Percentiles rank a stretch among this genome's conserved stretches.
These are phyloP conservation scores for Melangyna quadrimaculata DNA, from an alignment of 2,888 invertebrate genomes.

Conservation along the genomic window DNA sequence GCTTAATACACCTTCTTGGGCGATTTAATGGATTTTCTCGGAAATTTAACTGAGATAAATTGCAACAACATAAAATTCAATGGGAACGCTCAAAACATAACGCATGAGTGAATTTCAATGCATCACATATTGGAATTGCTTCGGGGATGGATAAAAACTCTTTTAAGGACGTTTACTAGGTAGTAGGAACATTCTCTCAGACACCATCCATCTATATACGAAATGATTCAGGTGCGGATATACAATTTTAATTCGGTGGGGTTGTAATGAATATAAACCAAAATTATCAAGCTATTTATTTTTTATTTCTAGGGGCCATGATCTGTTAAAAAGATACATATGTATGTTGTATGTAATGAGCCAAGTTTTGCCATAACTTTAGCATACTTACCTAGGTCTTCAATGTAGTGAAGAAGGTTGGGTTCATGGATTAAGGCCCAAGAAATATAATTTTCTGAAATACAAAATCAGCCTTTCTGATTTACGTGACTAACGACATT, in stretches of 20 bases:
- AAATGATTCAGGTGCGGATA: background rate
- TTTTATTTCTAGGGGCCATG: too few species aligned
- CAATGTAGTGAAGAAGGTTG: too few species aligned
- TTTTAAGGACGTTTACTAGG: background rate
- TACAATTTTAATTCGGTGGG: background rate
- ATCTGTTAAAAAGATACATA: too few species aligned
- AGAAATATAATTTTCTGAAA: too few species aligned
- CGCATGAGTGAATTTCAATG: constrained; percentile 5
- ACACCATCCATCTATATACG: constrained; percentile 43
- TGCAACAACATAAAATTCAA: constrained; percentile 32
- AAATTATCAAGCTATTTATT: too few species aligned
- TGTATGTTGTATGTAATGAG: too few species aligned
- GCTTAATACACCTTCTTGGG: constrained; percentile 31
- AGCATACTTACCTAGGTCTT: too few species aligned
- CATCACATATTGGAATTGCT: constrained; percentile 1
- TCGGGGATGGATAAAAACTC: background rate
- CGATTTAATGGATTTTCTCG: constrained; percentile 18
- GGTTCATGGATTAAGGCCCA: too few species aligned
- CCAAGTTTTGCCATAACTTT: too few species aligned
- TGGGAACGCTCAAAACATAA: constrained; percentile 20
- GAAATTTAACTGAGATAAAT: constrained; percentile 24
- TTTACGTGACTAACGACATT: too few species aligned
- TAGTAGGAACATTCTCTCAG: constrained; percentile 2
- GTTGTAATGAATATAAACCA: background rate
- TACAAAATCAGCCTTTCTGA: too few species aligned